Base-by-base conservation (phyloP, 2,888 invertebrate species). In the Acanthococcus lagerstroemiae region DNA sequence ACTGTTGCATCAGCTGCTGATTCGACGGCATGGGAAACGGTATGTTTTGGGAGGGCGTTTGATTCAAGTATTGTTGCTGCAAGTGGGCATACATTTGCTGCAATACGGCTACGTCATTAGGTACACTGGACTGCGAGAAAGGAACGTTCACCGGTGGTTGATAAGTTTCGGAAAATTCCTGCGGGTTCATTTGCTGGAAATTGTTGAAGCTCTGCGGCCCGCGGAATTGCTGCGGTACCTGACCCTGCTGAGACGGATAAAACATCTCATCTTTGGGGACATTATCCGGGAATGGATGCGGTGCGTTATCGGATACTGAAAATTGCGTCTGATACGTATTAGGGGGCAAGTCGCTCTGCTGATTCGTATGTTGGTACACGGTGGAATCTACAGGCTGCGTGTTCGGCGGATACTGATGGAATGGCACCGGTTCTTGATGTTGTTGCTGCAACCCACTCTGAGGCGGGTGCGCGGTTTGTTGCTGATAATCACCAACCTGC, bases 391-490 rank as follows among this genome's bases (percentile, higher is more conserved):
- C 22, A 15, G 55, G n/a, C 15, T 25, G 27, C 4, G 26, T 55
- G 27, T 27, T 26, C 17, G 26, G 26, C 2, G 27, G 17, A 6
- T 26, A 17, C 27, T 55, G 55, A 15, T 55, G 55, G 9, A 27
- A 30, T 21, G 15, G 27, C 22, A 12, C n/a, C 12, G 27, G 52
- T 5, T 61, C n/a, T n/a, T 44, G 17, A 55, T 68, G 69, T 55
- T 68, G 72, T 68, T 71, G n/a, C n/a, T n/a, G n/a, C n/a, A n/a
- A n/a, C n/a, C n/a, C n/a, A n/a, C n/a, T n/a, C n/a, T n/a, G 26
- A 60, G 69, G 17, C 55, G 67, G 44, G 67, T 70, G 52, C 75
- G 75, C 71, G 71, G 50, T 70, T 69, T 48, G 54, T 7, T 69
- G 67, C 9, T 69, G 66, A 24, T 68, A 66, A 2, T 52, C 24